phyloP scores from a whole-genome alignment of 2,888 invertebrate species.

The Nesidiocoris tenuis region DNA sequence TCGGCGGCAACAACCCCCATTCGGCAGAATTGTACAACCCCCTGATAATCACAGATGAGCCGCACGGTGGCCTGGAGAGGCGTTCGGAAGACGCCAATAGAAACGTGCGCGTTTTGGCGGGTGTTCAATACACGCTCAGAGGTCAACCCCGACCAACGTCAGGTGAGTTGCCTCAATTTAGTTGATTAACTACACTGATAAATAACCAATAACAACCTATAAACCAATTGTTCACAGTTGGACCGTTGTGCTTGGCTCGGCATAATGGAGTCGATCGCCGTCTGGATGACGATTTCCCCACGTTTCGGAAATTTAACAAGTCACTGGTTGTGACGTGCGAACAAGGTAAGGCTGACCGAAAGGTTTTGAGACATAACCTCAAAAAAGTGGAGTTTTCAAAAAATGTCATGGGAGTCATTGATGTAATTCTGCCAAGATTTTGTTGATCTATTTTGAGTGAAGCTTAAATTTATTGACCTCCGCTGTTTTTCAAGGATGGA shows the following conservation, averaged over 20 bases:
- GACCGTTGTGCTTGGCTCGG: conserved; percentile 73
- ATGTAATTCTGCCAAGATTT: no score
- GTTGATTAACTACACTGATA: no score
- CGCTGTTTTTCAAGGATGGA: background rate
- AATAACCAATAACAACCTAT: no score
- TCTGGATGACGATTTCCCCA: conserved; percentile 72
- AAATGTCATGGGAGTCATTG: no score
- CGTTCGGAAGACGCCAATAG: conserved; percentile 69
- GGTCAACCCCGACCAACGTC: conserved; percentile 77
- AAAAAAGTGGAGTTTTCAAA: no score
- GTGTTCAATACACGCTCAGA: conserved; percentile 77
- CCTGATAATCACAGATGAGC: conserved; percentile 81
- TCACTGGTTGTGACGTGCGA: conserved; percentile 71
- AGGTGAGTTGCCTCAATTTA: conserved; percentile 56
- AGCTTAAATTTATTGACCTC: no score
- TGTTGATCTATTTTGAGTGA: no score
- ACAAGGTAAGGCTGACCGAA: conserved; percentile 55
- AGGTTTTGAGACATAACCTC: no score
- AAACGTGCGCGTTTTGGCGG: conserved; percentile 72
- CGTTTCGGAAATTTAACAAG: conserved; percentile 83
- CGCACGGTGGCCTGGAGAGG: conserved; percentile 77
- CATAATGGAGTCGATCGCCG: conserved; percentile 71
- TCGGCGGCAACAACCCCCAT: conserved; percentile 87
- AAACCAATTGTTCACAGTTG: conserved; percentile 62
- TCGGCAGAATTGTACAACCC: conserved; percentile 84